These are phyloP conservation scores for Rhodeus uyekii DNA, from an alignment of 2,797 vertebrate species.

Conservation along the genomic window DNA sequence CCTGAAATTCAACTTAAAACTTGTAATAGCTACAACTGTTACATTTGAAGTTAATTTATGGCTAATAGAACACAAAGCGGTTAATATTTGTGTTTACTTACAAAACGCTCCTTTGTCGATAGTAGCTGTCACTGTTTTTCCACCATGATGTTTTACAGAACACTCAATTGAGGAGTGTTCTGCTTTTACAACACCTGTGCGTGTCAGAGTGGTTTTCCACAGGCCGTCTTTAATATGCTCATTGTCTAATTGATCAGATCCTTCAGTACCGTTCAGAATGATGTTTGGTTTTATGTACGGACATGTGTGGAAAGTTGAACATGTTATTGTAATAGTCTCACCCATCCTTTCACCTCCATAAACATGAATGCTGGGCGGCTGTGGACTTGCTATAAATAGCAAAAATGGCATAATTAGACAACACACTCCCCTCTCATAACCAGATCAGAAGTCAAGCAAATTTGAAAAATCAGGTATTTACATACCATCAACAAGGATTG, in stretches of 20 bases:
- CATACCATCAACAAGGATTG: conserved; percentile 59
- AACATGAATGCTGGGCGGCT: not conserved
- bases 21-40: not conserved
- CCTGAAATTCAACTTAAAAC: conserved; percentile 51
- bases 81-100: conserved; percentile 24
- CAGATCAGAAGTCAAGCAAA: too few species aligned
- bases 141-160: conserved; percentile 27
- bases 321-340: not conserved
- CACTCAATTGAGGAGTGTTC: not conserved
- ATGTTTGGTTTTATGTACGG: conserved; percentile 1
- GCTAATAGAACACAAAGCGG: not conserved
- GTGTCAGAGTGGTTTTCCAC: conserved; percentile 28
- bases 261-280: conserved; percentile 24
- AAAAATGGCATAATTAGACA: too few species aligned
- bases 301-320: conserved; percentile 15
- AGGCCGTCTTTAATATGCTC: not conserved
- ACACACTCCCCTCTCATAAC: too few species aligned
- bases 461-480: not conserved
- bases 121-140: not conserved
- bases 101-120: not conserved
- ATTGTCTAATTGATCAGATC: not conserved
- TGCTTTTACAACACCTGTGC: conserved; percentile 16
- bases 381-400: not conserved
- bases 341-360: not conserved
- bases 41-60: not conserved